Conservation (phyloP, 2,113 vertebrate species). For the Hemiscyllium ocellatum region DNA sequence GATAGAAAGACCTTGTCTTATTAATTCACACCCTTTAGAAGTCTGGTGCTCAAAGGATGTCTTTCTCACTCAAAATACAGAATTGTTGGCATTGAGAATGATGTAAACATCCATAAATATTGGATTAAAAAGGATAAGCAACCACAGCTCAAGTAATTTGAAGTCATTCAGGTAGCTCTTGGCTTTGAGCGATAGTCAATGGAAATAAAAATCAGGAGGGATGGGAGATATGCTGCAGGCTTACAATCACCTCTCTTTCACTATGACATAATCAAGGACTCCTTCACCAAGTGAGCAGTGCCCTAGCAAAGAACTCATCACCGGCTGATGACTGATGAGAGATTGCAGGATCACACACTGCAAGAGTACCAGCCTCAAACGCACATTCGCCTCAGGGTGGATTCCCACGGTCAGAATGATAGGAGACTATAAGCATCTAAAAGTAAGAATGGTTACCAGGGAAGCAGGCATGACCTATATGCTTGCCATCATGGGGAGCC, state of each 20-base stretch:
- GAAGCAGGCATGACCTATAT: background rate
- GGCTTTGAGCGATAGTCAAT: background rate
- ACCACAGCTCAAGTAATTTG: background rate
- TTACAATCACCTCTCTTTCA: background rate
- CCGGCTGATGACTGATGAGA: background rate
- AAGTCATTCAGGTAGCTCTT: background rate
- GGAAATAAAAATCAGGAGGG: background rate
- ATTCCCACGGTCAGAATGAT: background rate
- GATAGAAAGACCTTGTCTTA: background rate
- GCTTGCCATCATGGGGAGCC: background rate
- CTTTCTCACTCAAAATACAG: background rate
- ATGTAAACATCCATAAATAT: background rate
- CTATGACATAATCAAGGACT: background rate
- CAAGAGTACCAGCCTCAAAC: background rate
- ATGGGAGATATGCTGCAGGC: background rate
- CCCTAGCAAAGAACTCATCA: background rate
- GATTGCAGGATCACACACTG: background rate
- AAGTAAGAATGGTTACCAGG: background rate
- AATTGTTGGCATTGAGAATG: background rate
- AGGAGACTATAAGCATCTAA: background rate
- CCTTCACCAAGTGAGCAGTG: background rate
- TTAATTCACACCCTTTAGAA: background rate
- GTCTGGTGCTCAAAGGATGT: background rate
- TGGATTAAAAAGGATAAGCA: background rate
- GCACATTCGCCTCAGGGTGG: background rate